Conservation (phyloP, 2,113 vertebrate genomes). For the Neolamprologus kungweensis region DNA sequence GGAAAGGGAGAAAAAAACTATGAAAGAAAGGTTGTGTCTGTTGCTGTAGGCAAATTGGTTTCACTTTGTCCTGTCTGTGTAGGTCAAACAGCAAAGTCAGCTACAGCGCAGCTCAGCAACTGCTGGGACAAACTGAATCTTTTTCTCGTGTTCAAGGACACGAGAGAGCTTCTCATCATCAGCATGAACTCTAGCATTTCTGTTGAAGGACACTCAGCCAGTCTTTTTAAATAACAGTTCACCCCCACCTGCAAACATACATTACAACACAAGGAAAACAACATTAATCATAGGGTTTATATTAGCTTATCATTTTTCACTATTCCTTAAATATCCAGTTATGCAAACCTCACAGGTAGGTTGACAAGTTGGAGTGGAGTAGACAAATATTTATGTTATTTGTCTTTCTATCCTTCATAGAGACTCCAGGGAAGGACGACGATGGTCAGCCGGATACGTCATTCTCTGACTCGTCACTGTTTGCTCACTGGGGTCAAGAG, state of each 20-base stretch:
- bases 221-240: neutral
- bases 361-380: neutral
- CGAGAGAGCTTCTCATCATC: neutral
- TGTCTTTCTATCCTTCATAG: conserved; percentile 61
- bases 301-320: conserved; percentile 1
- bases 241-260: neutral
- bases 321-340: conserved; percentile 16
- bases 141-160: conserved; percentile 6
- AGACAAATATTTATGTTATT: conserved; percentile 22
- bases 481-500: conserved; percentile 93
- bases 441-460: conserved; percentile 73
- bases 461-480: conserved; percentile 90
- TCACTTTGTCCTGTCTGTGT: neutral
- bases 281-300: conserved; percentile 19
- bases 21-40: neutral
- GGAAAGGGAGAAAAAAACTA: neutral
- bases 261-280: conserved; percentile 5
- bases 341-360: neutral
- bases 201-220: conserved; percentile 9
- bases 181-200: neutral
- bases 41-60: conserved; percentile 6
- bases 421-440: conserved; percentile 81
- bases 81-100: conserved; percentile 7
- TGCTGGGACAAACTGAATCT: neutral
- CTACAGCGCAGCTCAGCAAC: neutral